Percentiles rank a stretch among this genome's conserved stretches.
Conservation (phyloP, 2,113 vertebrate species). For the Anhinga anhinga region DNA sequence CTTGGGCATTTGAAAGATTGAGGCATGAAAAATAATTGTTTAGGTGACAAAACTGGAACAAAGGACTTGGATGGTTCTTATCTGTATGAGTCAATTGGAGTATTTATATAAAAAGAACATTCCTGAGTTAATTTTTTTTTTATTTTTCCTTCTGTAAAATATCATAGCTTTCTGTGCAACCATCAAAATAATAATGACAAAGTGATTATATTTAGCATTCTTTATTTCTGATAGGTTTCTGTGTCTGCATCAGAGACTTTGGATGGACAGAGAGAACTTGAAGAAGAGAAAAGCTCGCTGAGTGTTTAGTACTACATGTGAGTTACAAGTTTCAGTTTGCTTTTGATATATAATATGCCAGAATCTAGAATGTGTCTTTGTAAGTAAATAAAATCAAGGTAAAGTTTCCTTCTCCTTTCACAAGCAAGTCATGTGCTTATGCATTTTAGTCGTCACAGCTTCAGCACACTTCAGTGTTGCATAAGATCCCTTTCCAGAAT, state of each 20-base stretch:
- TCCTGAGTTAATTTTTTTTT: background rate
- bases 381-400: constrained; percentile 39
- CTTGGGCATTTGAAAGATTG: background rate
- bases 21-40: background rate
- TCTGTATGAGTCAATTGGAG: background rate
- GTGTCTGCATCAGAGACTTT: background rate
- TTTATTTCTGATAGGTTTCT: background rate
- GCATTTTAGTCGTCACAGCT: background rate
- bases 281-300: background rate
- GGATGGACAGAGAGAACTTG: background rate
- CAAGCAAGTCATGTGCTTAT: background rate
- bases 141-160: background rate
- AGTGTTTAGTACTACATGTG: background rate
- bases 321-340: constrained; percentile 4
- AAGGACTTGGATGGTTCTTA: background rate
- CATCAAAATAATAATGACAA: background rate
- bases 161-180: background rate
- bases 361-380: background rate
- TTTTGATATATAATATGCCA: background rate
- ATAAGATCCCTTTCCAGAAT: background rate
- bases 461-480: background rate
- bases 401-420: background rate
- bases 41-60: background rate
- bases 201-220: background rate
- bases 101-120: background rate